phyloP scores from a whole-genome alignment of 53 echinoderm and acorn worm genomes.

The Stichopus horrens region DNA sequence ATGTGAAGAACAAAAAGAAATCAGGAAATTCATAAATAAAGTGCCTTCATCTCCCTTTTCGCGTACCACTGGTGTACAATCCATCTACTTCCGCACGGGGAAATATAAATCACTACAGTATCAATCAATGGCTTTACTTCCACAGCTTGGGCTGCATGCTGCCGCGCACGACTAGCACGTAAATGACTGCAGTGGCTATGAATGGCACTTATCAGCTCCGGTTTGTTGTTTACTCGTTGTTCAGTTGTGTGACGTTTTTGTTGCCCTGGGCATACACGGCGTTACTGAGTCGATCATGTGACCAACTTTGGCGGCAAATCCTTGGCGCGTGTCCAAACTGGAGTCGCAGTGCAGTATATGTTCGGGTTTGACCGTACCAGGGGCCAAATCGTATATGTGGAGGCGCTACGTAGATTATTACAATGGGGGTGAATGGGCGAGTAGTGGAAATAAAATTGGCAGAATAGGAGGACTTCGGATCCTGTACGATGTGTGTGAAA shows the following conservation, averaged over 20 bases:
- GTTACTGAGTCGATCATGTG: conserved; percentile 12
- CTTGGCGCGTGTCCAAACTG: conserved; percentile 34
- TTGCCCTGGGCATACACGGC: conserved; percentile 35
- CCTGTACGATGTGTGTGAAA: too few species aligned
- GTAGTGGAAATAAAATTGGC: too few species aligned
- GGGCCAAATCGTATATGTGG: background rate
- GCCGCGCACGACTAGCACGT: too few species aligned
- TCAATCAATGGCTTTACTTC: too few species aligned
- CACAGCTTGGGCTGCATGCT: too few species aligned
- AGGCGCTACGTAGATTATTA: background rate
- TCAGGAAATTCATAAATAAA: background rate
- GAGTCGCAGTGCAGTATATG: background rate
- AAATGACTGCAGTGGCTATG: too few species aligned
- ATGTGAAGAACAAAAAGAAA: background rate
- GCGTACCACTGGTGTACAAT: too few species aligned
- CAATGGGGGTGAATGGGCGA: background rate
- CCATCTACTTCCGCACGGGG: too few species aligned
- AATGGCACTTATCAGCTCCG: conserved; percentile 6
- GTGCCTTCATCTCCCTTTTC: too few species aligned
- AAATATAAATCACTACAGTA: too few species aligned
- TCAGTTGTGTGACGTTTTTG: background rate
- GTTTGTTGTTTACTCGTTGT: conserved; percentile 12
- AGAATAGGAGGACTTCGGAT: too few species aligned
- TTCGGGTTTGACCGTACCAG: background rate
- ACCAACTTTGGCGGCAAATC: conserved; percentile 31